Percentiles rank a stretch among this genome's conserved stretches.
Evolutionary conservation across 2,797 vertebrate species (phyloP).

Genomic region (Denticeps clupeoides): DNA sequence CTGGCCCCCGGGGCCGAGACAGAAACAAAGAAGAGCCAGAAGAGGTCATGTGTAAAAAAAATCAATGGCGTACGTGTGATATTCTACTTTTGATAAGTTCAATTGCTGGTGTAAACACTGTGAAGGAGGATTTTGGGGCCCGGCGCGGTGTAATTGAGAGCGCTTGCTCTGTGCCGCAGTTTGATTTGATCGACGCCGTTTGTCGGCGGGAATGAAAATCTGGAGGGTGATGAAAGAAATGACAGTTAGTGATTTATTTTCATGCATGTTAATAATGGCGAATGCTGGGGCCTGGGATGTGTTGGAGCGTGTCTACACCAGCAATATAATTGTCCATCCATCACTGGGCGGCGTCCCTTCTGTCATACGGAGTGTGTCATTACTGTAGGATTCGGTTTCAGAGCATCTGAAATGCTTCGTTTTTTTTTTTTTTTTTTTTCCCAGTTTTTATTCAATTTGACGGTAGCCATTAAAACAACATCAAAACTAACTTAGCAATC

Average conservation of each 20-base stretch:
- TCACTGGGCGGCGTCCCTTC: constrained; percentile 42
- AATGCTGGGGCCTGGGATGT: constrained; percentile 33
- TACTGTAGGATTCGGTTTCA: constrained; percentile 23
- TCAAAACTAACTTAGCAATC: too few relatives aligned
- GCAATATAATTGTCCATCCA: constrained; percentile 42
- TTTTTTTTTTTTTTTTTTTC: not conserved
- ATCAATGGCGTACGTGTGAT: constrained; percentile 3
- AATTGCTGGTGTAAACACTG: constrained; percentile 1
- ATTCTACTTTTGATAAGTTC: constrained; percentile 1
- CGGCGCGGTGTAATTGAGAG: not conserved
- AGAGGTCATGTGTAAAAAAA: too few relatives aligned
- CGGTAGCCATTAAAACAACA: too few relatives aligned
- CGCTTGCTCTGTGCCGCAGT: constrained; percentile 1
- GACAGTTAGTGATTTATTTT: constrained; percentile 47
- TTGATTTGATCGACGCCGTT: not conserved
- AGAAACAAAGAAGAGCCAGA: not conserved
- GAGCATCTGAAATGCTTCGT: not conserved
- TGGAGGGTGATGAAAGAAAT: constrained; percentile 36
- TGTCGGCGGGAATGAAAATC: constrained; percentile 16
- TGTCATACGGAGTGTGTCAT: constrained; percentile 38
- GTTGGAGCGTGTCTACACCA: constrained; percentile 31
- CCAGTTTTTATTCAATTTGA: too few relatives aligned
- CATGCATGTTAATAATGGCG: constrained; percentile 48
- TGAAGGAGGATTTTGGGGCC: not conserved
- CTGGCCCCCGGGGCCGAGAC: not conserved